Evolutionary conservation across 35 echinoderm and acorn worm species (phyloP), one percentile per base, ranked within the genome.

Genomic region (Acanthaster planci): DNA sequence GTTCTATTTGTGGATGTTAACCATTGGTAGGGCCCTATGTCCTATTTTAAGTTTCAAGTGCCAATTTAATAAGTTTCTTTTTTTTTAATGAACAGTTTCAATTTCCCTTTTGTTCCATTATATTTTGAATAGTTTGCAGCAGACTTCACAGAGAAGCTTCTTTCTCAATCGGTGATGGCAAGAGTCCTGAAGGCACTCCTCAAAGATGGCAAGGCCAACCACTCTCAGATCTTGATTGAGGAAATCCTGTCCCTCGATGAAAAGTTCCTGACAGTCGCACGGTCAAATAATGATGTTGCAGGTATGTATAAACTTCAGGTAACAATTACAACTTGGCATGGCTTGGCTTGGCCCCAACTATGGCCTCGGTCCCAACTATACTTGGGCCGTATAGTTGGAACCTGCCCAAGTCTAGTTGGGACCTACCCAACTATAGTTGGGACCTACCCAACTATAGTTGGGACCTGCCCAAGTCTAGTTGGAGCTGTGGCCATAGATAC

Each of bases 201-300:
- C 47, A 79, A 88, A 30, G 78, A 88, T 16, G 37, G 59, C 2
- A 76, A 47, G 1, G 67, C 75, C 47, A 92, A 97, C 53, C 87
- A 92, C 51, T 89, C 94, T 30, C 87, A 89, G 39, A 89, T 97
- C 23, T 83, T 97, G 55, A 92, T 86, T 14, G 94, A 97, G 72
- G 94, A 97, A 76, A 97, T 97, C 16, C 87, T 97, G 3, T 56
- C 90, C 1, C 54, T 89, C 1, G 94, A 97, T 52, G 79, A 97
- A 55, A 84, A 92, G 77, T 92, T 92, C 47, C 78, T 97, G 15
- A 92, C 84, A 5, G 86, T 97, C 16, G 94, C 94, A 27, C 82
- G 82, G 35, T 85, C 90, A 12, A 97, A 85, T 40, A 85, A 89
- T 56, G 94, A 97, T 80, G 67, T 92, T 37, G 90, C 94, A 92